Evolutionary conservation across 92 coral and sea anemone genomes (phyloP).

Genomic region (Epizoanthus illoricatus): DNA sequence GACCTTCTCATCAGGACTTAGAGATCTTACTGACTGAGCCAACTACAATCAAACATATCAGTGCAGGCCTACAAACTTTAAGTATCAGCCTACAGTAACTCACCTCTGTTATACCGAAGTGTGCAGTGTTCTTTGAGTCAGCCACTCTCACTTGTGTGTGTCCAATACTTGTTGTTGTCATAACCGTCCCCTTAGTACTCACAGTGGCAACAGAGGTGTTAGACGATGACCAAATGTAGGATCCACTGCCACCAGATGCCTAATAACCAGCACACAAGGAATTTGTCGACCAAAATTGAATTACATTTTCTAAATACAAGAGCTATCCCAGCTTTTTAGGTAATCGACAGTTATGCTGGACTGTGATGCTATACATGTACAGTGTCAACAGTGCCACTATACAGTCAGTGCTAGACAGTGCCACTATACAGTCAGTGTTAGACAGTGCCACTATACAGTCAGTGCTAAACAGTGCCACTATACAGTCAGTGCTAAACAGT

Average conservation of each 20-base stretch:
- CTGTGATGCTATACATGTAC: too few relatives aligned
- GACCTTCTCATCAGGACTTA: too few relatives aligned
- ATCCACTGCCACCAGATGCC: constrained; percentile 96
- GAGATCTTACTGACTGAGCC: too few relatives aligned
- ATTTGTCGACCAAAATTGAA: background rate
- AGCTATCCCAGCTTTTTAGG: background rate
- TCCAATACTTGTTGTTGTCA: constrained; percentile 79
- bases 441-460: too few relatives aligned
- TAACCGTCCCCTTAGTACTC: constrained; percentile 80
- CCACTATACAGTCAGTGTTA: too few relatives aligned
- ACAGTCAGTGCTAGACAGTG: too few relatives aligned
- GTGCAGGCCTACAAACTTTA: too few relatives aligned
- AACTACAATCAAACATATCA: background rate
- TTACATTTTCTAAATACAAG: background rate
- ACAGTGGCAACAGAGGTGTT: constrained; percentile 85
- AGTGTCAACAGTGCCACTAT: too few relatives aligned
- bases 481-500: too few relatives aligned
- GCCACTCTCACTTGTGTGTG: constrained; percentile 87
- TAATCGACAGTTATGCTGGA: too few relatives aligned
- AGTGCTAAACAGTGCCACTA: too few relatives aligned
- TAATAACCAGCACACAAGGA: constrained; percentile 21
- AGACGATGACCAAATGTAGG: constrained; percentile 85
- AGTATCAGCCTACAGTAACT: constrained; percentile 6
- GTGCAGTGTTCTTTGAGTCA: constrained; percentile 81
- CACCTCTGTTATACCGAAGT: constrained; percentile 86